phyloP scores from a whole-genome alignment of 2,797 vertebrate species.

The Meriones psammophilus region DNA sequence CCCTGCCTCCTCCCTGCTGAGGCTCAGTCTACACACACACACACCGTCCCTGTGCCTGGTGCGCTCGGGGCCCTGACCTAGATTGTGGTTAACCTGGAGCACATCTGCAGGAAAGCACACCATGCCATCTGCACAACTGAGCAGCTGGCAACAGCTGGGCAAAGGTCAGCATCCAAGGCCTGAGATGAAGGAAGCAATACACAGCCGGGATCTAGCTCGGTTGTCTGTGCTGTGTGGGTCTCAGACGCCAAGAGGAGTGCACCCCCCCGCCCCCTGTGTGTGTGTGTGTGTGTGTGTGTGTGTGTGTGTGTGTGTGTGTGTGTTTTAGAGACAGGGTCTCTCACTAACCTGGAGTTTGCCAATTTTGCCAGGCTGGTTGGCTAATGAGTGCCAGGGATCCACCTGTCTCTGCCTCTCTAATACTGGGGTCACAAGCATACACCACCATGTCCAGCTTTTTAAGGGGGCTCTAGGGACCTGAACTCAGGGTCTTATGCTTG shows the following conservation, averaged over 20 bases:
- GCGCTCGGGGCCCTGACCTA: constrained; percentile 22
- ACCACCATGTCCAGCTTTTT: neutral
- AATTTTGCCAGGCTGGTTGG: neutral
- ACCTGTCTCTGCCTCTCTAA: neutral
- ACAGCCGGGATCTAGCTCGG: neutral
- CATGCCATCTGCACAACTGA: rapidly evolving
- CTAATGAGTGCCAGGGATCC: neutral
- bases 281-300: neutral
- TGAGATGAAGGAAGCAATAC: neutral
- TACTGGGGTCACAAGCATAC: neutral
- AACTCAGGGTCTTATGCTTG: neutral
- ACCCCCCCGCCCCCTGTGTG: no score
- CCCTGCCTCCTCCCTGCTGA: neutral
- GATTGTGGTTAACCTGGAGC: neutral
- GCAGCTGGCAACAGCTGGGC: neutral
- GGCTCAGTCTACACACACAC: neutral
- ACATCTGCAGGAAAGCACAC: neutral
- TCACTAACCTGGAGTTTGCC: neutral
- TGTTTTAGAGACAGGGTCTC: neutral
- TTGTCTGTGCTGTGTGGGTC: neutral
- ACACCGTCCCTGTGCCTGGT: neutral
- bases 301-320: neutral
- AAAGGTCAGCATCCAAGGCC: neutral
- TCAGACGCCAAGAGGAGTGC: neutral
- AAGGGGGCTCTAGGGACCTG: neutral